Percentiles rank a stretch among this genome's conserved stretches.
These are phyloP conservation scores for Chanos chanos DNA, from an alignment of 2,797 vertebrate species.

Conservation along the genomic window DNA sequence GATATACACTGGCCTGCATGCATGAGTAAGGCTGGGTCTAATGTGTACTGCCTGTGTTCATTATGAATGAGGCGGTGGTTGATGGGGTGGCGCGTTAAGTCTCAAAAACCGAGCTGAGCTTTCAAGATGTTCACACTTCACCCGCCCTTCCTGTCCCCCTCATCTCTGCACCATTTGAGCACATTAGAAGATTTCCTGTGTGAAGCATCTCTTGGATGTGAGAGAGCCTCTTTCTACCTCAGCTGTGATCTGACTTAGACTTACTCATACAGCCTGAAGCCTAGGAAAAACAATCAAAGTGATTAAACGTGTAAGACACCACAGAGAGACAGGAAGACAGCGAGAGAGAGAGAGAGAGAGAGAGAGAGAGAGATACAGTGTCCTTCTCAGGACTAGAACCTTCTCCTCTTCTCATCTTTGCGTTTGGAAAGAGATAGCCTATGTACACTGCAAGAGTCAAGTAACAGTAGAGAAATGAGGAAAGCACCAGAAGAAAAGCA, in stretches of 20 bases:
- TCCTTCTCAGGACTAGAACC: background rate
- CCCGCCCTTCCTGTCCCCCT: too few species aligned
- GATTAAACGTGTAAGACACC: background rate
- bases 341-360: background rate
- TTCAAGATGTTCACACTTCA: background rate
- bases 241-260: too few species aligned
- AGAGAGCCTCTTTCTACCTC: too few species aligned
- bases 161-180: too few species aligned
- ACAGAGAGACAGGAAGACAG: background rate
- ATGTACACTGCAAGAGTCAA: too few species aligned
- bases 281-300: background rate
- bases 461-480: too few species aligned
- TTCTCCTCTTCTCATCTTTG: background rate
- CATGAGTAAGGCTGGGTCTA: too few species aligned
- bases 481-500: too few species aligned
- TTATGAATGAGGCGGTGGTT: background rate
- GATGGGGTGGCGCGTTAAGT: background rate
- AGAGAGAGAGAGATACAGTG: background rate
- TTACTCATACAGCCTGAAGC: background rate
- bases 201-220: too few species aligned
- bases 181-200: too few species aligned
- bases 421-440: too few species aligned
- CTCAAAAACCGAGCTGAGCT: background rate
- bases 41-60: background rate
- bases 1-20: background rate